Conservation (phyloP, 2,888 invertebrate genomes). For the Tuta absoluta region DNA sequence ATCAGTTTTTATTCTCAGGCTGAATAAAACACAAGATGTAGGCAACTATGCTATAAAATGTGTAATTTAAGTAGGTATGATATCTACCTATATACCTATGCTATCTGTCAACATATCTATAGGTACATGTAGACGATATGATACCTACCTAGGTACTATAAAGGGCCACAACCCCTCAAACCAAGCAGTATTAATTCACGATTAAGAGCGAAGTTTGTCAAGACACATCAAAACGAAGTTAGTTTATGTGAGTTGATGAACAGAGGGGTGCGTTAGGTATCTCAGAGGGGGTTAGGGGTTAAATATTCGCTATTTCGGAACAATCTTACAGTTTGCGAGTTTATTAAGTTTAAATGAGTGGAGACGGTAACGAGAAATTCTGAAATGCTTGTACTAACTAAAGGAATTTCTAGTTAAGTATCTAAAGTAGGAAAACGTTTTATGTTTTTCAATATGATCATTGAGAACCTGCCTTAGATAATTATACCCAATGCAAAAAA, state of each 20-base stretch:
- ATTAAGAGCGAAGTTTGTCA: slow-evolving; percentile 40
- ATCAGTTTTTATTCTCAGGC: not conserved
- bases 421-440: not conserved
- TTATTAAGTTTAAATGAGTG: slow-evolving; percentile 39
- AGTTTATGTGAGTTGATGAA: slow-evolving; percentile 35
- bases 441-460: not conserved
- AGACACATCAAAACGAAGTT: slow-evolving; percentile 51
- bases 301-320: slow-evolving; percentile 29
- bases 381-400: not conserved
- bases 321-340: slow-evolving; percentile 39
- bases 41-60: too few relatives aligned
- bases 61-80: too few relatives aligned
- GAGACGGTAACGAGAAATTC: slow-evolving; percentile 8
- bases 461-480: not conserved
- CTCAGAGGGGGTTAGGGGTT: slow-evolving; percentile 18
- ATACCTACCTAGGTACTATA: not conserved
- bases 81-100: too few relatives aligned
- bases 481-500: too few relatives aligned
- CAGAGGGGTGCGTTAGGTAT: slow-evolving; percentile 24
- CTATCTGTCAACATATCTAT: too few relatives aligned
- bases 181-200: slow-evolving; percentile 24
- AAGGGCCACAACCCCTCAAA: not conserved
- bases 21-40: not conserved
- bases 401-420: not conserved
- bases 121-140: slow-evolving; percentile 1